phyloP scores from a whole-genome alignment of 2,888 invertebrate genomes.

The Orchesellides sinensis region DNA sequence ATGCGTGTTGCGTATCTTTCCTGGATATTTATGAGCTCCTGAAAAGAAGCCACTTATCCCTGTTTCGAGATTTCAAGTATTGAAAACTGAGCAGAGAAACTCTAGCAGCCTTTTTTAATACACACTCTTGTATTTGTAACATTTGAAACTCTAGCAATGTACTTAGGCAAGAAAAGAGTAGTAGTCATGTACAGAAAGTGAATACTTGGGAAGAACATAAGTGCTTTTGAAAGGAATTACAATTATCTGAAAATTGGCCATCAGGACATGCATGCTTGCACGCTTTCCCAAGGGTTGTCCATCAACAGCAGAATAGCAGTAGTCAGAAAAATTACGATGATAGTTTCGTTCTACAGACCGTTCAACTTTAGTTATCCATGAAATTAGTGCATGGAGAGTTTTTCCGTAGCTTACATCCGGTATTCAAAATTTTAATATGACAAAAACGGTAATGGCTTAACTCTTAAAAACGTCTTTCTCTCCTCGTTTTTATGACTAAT shows the following conservation, averaged over 20 bases:
- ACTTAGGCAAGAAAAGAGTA: neutral
- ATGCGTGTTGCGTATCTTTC: slow-evolving; percentile 30
- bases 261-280: slow-evolving; percentile 19
- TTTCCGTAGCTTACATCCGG: slow-evolving; percentile 17
- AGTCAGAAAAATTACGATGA: neutral
- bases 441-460: too few species aligned
- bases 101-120: too few species aligned
- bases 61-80: slow-evolving; percentile 13
- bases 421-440: slow-evolving; percentile 15
- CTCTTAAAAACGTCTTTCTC: neutral
- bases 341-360: neutral
- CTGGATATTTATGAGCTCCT: slow-evolving; percentile 50
- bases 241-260: slow-evolving; percentile 49
- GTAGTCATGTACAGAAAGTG: neutral
- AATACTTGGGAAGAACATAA: neutral
- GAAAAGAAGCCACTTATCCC: slow-evolving; percentile 54
- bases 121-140: too few species aligned
- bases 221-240: slow-evolving; percentile 24
- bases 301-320: neutral
- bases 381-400: slow-evolving; percentile 28
- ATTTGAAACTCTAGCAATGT: too few species aligned
- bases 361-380: slow-evolving; percentile 17
- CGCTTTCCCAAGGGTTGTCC: neutral
- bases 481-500: slow-evolving; percentile 41
- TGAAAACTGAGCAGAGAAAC: slow-evolving; percentile 3